phyloP scores from a whole-genome alignment of 2,113 vertebrate species.

The Genyomyrus donnyi region DNA sequence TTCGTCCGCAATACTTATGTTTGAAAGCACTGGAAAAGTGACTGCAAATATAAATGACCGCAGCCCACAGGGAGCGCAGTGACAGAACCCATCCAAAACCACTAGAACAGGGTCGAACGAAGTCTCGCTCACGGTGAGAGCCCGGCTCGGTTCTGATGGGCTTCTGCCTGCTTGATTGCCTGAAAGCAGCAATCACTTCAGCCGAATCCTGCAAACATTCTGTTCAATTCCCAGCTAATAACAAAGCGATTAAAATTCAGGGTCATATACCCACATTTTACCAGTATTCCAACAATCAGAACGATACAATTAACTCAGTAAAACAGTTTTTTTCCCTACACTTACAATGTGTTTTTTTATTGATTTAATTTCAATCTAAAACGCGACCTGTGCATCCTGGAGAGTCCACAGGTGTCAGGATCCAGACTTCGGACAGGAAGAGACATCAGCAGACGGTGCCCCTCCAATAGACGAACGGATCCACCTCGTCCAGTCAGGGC shows the following conservation, averaged over 20 bases:
- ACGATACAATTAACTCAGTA: not conserved
- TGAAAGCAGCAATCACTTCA: not conserved
- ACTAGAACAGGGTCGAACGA: not conserved
- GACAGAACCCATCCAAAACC: not conserved
- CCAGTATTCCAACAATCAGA: not conserved
- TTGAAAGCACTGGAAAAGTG: not conserved
- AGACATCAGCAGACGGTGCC: not conserved
- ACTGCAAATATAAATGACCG: not conserved
- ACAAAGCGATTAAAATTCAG: slow-evolving; percentile 1
- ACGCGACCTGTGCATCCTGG: not conserved
- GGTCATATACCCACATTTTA: not conserved
- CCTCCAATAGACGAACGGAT: not conserved
- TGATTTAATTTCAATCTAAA: not conserved
- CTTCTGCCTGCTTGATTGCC: no score
- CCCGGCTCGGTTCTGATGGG: not conserved
- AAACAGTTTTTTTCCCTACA: not conserved
- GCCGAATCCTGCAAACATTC: not conserved
- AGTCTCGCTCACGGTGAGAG: not conserved
- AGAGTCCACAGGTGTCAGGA: not conserved
- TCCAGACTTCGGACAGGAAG: not conserved
- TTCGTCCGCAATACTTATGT: not conserved
- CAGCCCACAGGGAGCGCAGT: not conserved
- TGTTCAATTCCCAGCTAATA: not conserved
- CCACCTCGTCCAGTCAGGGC: not conserved
- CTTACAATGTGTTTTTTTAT: not conserved